Evolutionary conservation across 2,797 vertebrate genomes (phyloP), one percentile per base, ranked within the genome.

Genomic region (Bradypus variegatus): DNA sequence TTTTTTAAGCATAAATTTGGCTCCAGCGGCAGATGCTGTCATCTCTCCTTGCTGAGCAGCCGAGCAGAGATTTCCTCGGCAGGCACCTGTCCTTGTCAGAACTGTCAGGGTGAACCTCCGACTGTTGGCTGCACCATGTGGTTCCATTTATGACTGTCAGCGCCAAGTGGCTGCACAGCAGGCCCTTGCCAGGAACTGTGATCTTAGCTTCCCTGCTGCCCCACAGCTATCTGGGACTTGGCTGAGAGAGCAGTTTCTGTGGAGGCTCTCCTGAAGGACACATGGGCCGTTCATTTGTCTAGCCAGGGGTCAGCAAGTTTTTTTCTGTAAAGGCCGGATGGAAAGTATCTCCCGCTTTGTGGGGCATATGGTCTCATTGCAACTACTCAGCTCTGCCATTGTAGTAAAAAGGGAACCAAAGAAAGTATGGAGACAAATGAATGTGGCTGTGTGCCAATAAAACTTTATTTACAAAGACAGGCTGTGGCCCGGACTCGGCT

Each of bases 141-240:
- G 21, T 48, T 84, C 55, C 70, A 45, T 55, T 83, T 58, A 29
- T 79, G 48, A 72, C 78, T 12, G 53, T 60, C 84, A 33, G 79
- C 0, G 0, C 33, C 0, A 1, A 5, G 36, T 10, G 1, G 19
- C 58, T 15, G 38, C 23, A 5, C 0, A 4, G 45, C 36, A 48
- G 41, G 58, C 36, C 10, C 25, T 45, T 6, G 31, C 45, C 72
- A 21, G 78, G n/a, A 64, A 12, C 48, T 25, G 1, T 12, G 19
- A 41, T 15, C 36, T 25, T 25, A 10, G 25, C 13, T n/a, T 29
- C 62, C 8, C 3, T 23, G 41, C 41, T 18, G 36, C 48, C 19
- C 10, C 25, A 16, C 2, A 18, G 58, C 38, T 48, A 3, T 12
- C 3, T 29, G 48, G 48, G 75, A 25, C 48, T 65, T 21, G 70